These are phyloP conservation scores for Laticauda laticaudata DNA, from an alignment of 2,113 vertebrate genomes.

Conservation along the genomic window DNA sequence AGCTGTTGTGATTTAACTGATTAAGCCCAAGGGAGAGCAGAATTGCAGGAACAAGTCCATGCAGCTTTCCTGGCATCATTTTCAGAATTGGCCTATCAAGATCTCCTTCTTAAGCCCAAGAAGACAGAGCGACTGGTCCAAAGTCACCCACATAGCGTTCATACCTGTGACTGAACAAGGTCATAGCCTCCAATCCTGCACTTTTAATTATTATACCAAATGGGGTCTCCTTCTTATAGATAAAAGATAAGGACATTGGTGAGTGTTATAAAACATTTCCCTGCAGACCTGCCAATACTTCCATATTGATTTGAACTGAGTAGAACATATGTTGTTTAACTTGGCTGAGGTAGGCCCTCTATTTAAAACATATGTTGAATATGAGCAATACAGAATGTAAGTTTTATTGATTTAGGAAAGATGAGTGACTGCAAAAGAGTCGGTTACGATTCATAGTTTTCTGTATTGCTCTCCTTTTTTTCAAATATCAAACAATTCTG, in stretches of 20 bases:
- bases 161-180: neutral
- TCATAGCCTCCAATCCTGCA: neutral
- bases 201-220: neutral
- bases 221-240: neutral
- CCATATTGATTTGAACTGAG: constrained; percentile 9
- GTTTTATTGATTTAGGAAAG: constrained; percentile 38
- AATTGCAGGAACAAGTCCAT: neutral
- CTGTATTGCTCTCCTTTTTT: neutral
- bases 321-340: constrained; percentile 1
- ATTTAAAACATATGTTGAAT: constrained; percentile 51
- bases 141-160: neutral
- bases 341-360: constrained; percentile 27
- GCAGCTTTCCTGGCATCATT: neutral
- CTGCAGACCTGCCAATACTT: constrained; percentile 12
- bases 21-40: neutral
- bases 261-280: accelerated
- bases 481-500: neutral
- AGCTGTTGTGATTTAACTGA: neutral
- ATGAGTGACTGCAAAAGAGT: constrained; percentile 35
- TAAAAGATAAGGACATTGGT: neutral
- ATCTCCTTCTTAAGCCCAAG: neutral
- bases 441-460: constrained; percentile 38
- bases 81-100: neutral
- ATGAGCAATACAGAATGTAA: constrained; percentile 40
- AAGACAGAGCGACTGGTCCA: neutral